Evolutionary conservation across 2,797 vertebrate species (phyloP), one percentile per base, ranked within the genome.

Genomic region (Microctenopoma steveboyesi): DNA sequence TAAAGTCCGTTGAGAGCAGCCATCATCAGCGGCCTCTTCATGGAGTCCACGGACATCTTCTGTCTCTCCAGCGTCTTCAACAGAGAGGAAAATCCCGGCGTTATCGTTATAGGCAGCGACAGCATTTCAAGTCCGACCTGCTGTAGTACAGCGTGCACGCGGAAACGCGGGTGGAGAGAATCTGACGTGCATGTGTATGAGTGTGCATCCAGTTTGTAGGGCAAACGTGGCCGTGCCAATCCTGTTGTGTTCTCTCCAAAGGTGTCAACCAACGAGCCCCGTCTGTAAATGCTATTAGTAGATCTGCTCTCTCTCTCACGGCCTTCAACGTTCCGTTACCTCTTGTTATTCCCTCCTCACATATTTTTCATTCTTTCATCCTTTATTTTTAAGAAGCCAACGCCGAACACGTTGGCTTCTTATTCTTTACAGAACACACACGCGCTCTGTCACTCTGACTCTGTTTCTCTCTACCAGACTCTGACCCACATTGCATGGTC

Each of bases 11-110:
- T 99, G 81, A 98, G 86, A 0, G 96, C 95, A 16, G 96, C 96
- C 96, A 98, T 94, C 96, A 97, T 98, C 92, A 99, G 92, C 35
- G 97, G 97, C 74, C 97, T 95, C 95, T 97, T 98, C 94, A 97
- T 94, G 16, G 95, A 96, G 93, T 98, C 97, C 92, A 97, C 95
- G 15, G 96, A 96, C 96, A 96, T 96, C 95, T 97, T 98, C 94
- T 98, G 96, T 87, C 97, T 96, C 88, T 99, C 97, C 91, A 99
- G 94, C 85, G 96, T 97, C 97, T 99, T 92, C 45, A 91, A 79
- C 37, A 93, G 78, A 92, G 86, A 93, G 46, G 77, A 92, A 64
- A 90, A 88, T 48, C 78, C 89, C 8, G 93, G 89, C 53, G 92
- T 95, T 94, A 95, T 92, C 91, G 87, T 89, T 69, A 91, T 89